Base-by-base conservation (phyloP, 2,888 invertebrate genomes). In the Nasonia oneida region DNA sequence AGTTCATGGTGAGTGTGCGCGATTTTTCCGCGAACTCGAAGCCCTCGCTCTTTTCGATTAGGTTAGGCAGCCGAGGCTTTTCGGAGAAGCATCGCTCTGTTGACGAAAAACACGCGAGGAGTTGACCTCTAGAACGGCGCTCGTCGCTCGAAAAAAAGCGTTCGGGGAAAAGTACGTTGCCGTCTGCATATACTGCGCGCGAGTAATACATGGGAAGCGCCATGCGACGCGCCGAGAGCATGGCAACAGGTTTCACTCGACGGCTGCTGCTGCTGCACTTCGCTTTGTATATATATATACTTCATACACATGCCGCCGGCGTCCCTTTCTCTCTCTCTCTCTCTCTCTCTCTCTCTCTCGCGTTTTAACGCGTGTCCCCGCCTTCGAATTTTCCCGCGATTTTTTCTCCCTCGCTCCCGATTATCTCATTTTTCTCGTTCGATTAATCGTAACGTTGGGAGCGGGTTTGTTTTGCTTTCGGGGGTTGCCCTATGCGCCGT, bases 231-330 rank as follows among this genome's bases (percentile, higher is more conserved):
- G 81, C 82, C 76, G 83, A 71, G 88, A 89, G 91, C 91, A 91
- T 92, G 91, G 93, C 93, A 93, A 93, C 93, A 93, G 92, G 92
- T 92, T 89, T 85, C 85, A 87, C 61, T 67, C 87, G 90, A 90
- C 90, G 91, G 90, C 87, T 87, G 90, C 29, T 29, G 29, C 29
- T 29, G 29, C 92, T 91, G 91, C 91, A 18, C 61, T n/a, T 15
- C 18, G 37, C 37, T 3, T 37, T 37, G 4, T 37, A 4, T 37
- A 37, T 5, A 10, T 92, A 91, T 92, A 89, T 87, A 75, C n/a
- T 57, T 57, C 4, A n/a, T 15, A 57, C 57, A 57, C 57, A 57
- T 57, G 57, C 57, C 80, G 42, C 84, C 73, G 42, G 79, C 85
- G 87, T 86, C 78, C 64, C 47, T 61, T 37, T 23, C 23, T 23